phyloP scores from a whole-genome alignment of 1,140 invertebrate genomes.

The Steinernema feltiae region DNA sequence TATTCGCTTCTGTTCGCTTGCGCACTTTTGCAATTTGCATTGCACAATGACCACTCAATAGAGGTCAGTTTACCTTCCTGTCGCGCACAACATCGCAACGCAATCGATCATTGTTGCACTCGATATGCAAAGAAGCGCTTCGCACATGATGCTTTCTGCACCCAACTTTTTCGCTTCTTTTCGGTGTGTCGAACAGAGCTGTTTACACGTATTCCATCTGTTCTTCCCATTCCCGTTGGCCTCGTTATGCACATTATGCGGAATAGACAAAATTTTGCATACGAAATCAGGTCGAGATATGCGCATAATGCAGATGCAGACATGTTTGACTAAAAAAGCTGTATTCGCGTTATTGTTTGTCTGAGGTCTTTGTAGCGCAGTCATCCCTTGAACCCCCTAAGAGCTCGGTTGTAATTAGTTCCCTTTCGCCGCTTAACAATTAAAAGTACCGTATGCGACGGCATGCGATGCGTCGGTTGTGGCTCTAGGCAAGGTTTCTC shows the following conservation, averaged over 20 bases:
- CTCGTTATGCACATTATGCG: background rate
- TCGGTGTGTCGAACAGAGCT: background rate
- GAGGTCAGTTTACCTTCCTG: background rate
- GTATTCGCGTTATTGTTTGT: background rate
- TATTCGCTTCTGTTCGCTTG: background rate
- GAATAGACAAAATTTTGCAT: background rate
- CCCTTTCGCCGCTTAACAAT: too few relatives aligned
- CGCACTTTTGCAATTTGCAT: background rate
- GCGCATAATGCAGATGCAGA: background rate
- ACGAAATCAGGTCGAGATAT: background rate
- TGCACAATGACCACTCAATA: background rate
- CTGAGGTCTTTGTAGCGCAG: too few relatives aligned
- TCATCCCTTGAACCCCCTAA: too few relatives aligned
- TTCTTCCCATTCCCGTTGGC: conserved; percentile 3
- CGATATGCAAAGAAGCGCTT: too few relatives aligned
- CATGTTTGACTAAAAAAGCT: background rate
- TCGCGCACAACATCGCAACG: background rate
- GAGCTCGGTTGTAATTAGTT: too few relatives aligned
- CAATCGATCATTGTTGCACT: conserved; percentile 7
- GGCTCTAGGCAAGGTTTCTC: too few relatives aligned
- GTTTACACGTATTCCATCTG: background rate
- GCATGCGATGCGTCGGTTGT: too few relatives aligned
- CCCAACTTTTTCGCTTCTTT: too few relatives aligned
- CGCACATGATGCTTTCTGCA: too few relatives aligned
- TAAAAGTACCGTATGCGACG: too few relatives aligned